Conservation (phyloP, 1,140 invertebrate species). For the Heliconius melpomene region DNA sequence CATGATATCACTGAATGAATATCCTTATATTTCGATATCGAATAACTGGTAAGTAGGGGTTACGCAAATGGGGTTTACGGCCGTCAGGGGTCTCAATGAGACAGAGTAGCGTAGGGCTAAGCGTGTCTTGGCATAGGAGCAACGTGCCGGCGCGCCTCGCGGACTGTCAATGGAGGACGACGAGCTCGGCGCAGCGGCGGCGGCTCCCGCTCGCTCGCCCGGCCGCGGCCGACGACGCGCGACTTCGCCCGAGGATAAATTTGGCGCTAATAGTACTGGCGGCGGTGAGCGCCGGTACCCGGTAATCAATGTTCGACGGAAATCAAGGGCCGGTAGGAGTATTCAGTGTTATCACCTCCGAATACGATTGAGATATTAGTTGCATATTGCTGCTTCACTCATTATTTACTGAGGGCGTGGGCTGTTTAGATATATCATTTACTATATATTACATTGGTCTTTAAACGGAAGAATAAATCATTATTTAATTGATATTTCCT, state of each 20-base stretch:
- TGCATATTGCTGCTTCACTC: neutral
- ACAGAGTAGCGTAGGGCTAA: slow-evolving; percentile 48
- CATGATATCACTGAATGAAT: slow-evolving; percentile 21
- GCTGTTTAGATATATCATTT: neutral
- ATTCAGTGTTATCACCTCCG: slow-evolving; percentile 41
- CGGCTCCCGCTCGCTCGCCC: slow-evolving; percentile 60
- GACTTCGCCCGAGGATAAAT: slow-evolving; percentile 75
- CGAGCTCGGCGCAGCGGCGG: slow-evolving; percentile 54
- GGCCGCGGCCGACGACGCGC: slow-evolving; percentile 59
- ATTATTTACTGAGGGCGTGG: neutral
- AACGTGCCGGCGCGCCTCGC: slow-evolving; percentile 71
- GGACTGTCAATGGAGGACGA: slow-evolving; percentile 75
- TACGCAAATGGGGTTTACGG: neutral
- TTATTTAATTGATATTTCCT: neutral
- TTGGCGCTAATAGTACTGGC: slow-evolving; percentile 76
- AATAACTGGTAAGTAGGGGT: slow-evolving; percentile 13
- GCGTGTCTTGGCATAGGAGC: slow-evolving; percentile 56
- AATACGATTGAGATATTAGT: slow-evolving; percentile 33
- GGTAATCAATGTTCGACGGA: slow-evolving; percentile 78
- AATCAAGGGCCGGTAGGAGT: slow-evolving; percentile 60
- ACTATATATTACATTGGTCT: neutral
- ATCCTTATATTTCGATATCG: neutral
- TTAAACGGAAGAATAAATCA: neutral
- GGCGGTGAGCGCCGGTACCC: slow-evolving; percentile 72
- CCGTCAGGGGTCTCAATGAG: slow-evolving; percentile 46